Base-by-base conservation (phyloP, 2,888 invertebrate genomes). In the Trisateles emortualis region DNA sequence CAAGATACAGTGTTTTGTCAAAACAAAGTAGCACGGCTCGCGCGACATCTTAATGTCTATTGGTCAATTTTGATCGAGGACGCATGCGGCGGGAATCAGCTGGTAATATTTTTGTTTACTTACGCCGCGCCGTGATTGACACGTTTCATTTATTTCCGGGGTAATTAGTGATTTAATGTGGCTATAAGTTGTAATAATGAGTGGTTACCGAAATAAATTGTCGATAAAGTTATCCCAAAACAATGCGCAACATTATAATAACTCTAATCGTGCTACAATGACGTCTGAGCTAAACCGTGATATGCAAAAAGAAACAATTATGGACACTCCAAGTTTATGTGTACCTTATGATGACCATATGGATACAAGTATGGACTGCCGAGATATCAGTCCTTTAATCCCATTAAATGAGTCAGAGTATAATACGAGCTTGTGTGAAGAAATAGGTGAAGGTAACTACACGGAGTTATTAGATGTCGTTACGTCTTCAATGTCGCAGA, bases 1-100 rank as follows among this genome's bases (percentile, higher is more conserved):
- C 13, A 40, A 40, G 14, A 24, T 40, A 36, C 36, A 40, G 40
- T 40, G 40, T 40, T 40, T 40, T 39, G 38, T 39, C 22, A 39
- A 39, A 39, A 39, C 32, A 39, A 39, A 39, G 10, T 39, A 39
- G 22, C n/a, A 19, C 10, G 26, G 24, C 11, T 40, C 24, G 40
- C 26, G 40, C 40, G 40, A 13, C 13, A 41, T 41, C 41, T 41
- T 10, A 30, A 16, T 16, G 29, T 29, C 16, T 41, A 41, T 41
- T 41, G 41, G 41, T 41, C n/a, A 16, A 41, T 41, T 41, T 35
- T 13, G 29, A 29, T 14, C 11, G 26, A 40, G 14, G 14, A 40
- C 40, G 26, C 40, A 14, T 6, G 26, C 40, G 40, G 40, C 40
- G 40, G 40, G 13, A 11, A 14, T 24, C 16, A 35, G 35, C 35